A percentile compares a stretch with the other conserved stretches of the same genome.
Evolutionary conservation across 2,797 vertebrate genomes (phyloP).

Genomic region (Gephyroberyx darwinii): DNA sequence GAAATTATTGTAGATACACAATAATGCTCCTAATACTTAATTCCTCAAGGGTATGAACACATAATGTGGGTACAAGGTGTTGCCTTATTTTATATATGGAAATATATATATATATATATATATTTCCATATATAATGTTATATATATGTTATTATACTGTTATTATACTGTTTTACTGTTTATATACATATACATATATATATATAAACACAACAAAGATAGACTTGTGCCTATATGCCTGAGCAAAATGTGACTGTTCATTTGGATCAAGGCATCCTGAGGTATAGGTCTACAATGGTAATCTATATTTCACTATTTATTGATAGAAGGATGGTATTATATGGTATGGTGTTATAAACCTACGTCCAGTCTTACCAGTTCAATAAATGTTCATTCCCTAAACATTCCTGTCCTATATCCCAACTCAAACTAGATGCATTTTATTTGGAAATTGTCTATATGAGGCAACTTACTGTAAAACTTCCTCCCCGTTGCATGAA

Average conservation of each 20-base stretch:
- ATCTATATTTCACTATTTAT: not conserved
- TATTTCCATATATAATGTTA: too few species aligned
- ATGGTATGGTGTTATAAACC: not conserved
- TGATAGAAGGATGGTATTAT: not conserved
- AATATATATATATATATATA: too few species aligned
- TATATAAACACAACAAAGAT: too few species aligned
- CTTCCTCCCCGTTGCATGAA: conserved; percentile 29
- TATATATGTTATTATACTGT: too few species aligned
- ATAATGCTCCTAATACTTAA: too few species aligned
- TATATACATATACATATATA: too few species aligned
- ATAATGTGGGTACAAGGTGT: too few species aligned
- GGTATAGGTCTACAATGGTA: not conserved
- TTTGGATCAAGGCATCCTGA: not conserved
- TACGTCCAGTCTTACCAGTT: not conserved
- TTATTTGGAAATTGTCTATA: not conserved
- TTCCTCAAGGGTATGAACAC: too few species aligned
- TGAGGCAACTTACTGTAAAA: not conserved
- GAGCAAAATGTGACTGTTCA: not conserved
- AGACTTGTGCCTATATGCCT: too few species aligned
- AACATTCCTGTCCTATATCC: not conserved
- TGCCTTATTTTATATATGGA: too few species aligned
- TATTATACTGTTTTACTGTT: too few species aligned
- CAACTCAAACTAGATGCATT: not conserved
- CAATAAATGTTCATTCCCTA: not conserved
- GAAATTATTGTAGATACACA: too few species aligned